These are phyloP conservation scores for Scaeva pyrastri DNA, from an alignment of 2,888 invertebrate genomes.

Conservation along the genomic window DNA sequence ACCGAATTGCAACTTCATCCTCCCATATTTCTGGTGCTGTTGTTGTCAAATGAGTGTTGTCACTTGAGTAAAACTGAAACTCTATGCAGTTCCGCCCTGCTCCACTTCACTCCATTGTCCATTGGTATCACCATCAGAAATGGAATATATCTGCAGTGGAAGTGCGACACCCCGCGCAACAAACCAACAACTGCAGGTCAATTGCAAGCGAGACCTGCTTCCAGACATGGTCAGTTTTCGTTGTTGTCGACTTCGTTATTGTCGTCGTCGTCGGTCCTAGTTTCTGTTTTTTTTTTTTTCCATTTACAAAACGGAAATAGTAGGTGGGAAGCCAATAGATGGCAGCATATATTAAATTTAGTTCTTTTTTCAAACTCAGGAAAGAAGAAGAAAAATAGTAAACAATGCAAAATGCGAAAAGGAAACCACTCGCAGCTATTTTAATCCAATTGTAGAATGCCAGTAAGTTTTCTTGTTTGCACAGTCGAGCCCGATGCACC, in stretches of 20 bases:
- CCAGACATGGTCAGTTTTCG: slow-evolving; percentile 62
- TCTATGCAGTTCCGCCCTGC: slow-evolving; percentile 42
- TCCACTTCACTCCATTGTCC: slow-evolving; percentile 7
- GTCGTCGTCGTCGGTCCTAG: slow-evolving; percentile 19
- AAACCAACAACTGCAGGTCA: slow-evolving; percentile 69
- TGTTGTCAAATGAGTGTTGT: slow-evolving; percentile 41
- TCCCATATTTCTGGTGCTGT: neutral
- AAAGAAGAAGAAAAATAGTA: slow-evolving; percentile 56
- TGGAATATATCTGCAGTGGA: slow-evolving; percentile 59
- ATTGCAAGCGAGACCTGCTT: slow-evolving; percentile 74
- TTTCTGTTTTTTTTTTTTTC: slow-evolving; percentile 4
- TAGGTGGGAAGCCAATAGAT: slow-evolving; percentile 75
- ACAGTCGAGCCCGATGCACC: slow-evolving; percentile 16
- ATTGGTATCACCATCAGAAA: slow-evolving; percentile 21
- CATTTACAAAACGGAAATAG: slow-evolving; percentile 51
- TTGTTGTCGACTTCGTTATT: slow-evolving; percentile 10
- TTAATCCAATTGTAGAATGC: slow-evolving; percentile 76
- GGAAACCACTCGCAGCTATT: slow-evolving; percentile 72
- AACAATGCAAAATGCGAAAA: slow-evolving; percentile 66
- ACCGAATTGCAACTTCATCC: slow-evolving; percentile 36
- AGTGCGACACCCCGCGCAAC: slow-evolving; percentile 46
- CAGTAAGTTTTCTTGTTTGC: slow-evolving; percentile 72
- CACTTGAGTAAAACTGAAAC: slow-evolving; percentile 60
- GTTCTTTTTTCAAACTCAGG: neutral
- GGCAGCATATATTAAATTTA: slow-evolving; percentile 67